phyloP scores from a whole-genome alignment of 2,888 invertebrate species.

The Drosophila buzzatii region DNA sequence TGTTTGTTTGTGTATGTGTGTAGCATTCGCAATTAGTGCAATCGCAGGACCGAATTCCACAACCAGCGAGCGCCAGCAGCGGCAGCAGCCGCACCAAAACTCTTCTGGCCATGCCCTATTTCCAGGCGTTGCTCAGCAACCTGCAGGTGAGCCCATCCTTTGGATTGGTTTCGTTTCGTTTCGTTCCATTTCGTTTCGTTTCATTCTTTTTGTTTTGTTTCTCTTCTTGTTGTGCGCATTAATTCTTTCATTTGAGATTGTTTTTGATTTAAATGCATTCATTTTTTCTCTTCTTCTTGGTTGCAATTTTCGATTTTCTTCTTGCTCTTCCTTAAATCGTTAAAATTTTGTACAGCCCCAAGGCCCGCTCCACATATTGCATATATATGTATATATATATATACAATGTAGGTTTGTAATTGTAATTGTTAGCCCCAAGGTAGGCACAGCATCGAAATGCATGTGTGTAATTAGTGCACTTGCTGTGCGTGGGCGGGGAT shows the following conservation, averaged over 20 bases:
- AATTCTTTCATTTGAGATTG: slow-evolving; percentile 45
- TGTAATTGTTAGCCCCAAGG: slow-evolving; percentile 47
- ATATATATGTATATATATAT: slow-evolving; percentile 10
- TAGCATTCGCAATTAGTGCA: slow-evolving; percentile 84
- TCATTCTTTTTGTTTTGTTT: slow-evolving; percentile 17
- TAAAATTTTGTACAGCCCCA: slow-evolving; percentile 6
- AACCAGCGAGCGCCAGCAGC: slow-evolving; percentile 84
- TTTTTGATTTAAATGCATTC: slow-evolving; percentile 60
- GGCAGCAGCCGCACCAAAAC: slow-evolving; percentile 85
- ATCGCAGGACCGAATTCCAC: slow-evolving; percentile 83
- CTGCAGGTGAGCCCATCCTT: slow-evolving; percentile 88
- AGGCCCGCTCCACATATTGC: slow-evolving; percentile 5
- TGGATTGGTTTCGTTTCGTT: slow-evolving; percentile 32
- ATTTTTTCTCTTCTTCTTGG: slow-evolving; percentile 31
- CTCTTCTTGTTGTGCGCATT: slow-evolving; percentile 25
- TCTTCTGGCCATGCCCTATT: slow-evolving; percentile 87
- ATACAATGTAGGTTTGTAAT: slow-evolving; percentile 45
- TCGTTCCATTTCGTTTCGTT: slow-evolving; percentile 21
- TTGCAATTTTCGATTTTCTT: slow-evolving; percentile 8
- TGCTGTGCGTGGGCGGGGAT: neutral
- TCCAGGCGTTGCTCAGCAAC: slow-evolving; percentile 89
- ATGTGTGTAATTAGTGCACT: slow-evolving; percentile 66
- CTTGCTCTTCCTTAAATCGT: slow-evolving; percentile 18
- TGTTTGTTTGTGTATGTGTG: slow-evolving; percentile 11
- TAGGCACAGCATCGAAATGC: slow-evolving; percentile 35